phyloP scores from a whole-genome alignment of 2,113 vertebrate species.

The Engystomops pustulosus region DNA sequence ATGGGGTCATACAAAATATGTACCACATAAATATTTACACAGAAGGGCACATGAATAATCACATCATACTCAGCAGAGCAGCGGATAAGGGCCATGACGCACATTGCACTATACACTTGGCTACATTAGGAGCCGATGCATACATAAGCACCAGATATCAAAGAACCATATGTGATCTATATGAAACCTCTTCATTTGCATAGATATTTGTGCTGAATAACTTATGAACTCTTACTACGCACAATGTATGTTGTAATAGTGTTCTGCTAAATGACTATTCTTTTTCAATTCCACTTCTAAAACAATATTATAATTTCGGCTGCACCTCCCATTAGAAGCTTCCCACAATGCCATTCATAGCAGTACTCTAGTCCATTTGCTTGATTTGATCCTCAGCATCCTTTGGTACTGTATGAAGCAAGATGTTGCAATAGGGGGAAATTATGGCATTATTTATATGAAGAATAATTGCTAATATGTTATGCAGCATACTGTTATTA shows the following conservation, averaged over 20 bases:
- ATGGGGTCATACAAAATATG: no score
- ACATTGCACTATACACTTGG: no score
- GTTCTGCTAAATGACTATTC: not conserved
- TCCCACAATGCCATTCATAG: not conserved
- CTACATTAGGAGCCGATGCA: no score
- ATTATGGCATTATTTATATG: not conserved
- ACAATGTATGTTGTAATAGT: not conserved
- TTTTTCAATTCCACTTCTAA: not conserved
- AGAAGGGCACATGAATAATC: no score
- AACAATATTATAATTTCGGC: not conserved
- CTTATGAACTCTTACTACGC: not conserved
- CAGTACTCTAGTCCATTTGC: not conserved
- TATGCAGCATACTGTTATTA: no score
- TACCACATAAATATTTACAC: no score
- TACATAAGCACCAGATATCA: no score
- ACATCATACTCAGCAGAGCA: no score
- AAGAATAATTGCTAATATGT: not conserved
- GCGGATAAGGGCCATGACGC: no score
- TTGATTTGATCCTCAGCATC: not conserved
- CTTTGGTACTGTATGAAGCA: not conserved
- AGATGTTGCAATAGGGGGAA: not conserved
- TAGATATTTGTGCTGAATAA: not conserved
- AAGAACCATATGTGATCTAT: no score
- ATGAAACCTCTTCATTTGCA: no score
- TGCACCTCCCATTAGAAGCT: not conserved